Base-by-base conservation (phyloP, 2,113 vertebrate species). In the Ptychochromis oligacanthus region DNA sequence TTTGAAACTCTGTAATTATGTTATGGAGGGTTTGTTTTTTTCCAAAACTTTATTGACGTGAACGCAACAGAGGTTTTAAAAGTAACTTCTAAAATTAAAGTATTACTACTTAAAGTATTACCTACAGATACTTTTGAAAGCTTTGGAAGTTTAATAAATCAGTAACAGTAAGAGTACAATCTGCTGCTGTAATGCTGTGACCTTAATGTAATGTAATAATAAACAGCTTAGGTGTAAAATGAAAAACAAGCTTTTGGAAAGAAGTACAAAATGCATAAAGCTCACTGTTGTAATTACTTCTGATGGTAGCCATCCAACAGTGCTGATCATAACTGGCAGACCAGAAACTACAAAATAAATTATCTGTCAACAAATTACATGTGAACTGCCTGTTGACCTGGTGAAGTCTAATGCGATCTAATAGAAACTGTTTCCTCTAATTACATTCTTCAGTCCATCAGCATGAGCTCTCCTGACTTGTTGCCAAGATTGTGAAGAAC, bases 381-480 rank as follows among this genome's bases (percentile, higher is more conserved):
- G 49, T 14, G 67, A 89, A 46, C 74, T 77, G 57, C 64, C 60
- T 62, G 77, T 26, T 84, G 77, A 83, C 64, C 76, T 75, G 12
- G 28, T 56, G 24, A 79, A 43, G 70, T 75, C 77, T 67, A 79
- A 89, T 72, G n/a, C 46, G 72, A 82, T 89, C 64, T 80, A 78
- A 88, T 75, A 10, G 55, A 84, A 80, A 76, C 81, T 82, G 83
- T 67, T 78, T 88, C 89, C 92, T 93, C 72, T 93, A 89, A 93
- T 94, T 92, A 94, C 87, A 81, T 86, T 84, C 79, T 87, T 76
- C 83, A 80, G 67, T 55, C 57, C 70, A 74, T 87, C 78, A 67
- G 79, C 81, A 74, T 64, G 70, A 92, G 77, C 86, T 80, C 72
- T 88, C 75, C 34, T 81, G 87, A 91, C 88, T 80, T 83, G 28